A percentile compares a stretch with the other conserved stretches of the same genome.
phyloP scores from a whole-genome alignment of 2,797 vertebrate genomes.

The Sebastolobus altivelis region DNA sequence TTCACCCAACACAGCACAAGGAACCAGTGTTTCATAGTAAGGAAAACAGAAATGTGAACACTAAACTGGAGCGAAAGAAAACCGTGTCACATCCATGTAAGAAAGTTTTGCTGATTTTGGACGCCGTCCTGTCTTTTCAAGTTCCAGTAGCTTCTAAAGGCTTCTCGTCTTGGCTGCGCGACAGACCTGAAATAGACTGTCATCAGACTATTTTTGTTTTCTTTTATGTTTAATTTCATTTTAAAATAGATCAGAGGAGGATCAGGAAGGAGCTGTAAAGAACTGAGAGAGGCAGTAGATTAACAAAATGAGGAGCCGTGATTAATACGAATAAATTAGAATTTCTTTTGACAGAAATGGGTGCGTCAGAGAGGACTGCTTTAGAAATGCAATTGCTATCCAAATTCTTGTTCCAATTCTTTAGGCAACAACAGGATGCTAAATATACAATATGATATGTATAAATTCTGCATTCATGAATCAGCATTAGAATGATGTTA shows the following conservation, averaged over 20 bases:
- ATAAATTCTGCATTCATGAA: neutral
- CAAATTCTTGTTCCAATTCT: neutral
- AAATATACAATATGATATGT: neutral
- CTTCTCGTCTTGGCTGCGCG: conserved; percentile 28
- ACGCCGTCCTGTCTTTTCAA: neutral
- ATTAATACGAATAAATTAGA: conserved; percentile 15
- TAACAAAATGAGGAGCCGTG: neutral
- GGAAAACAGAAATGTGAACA: conserved; percentile 1
- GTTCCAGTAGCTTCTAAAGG: conserved; percentile 27
- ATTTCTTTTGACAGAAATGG: neutral
- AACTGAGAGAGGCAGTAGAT: neutral
- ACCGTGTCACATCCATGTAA: neutral
- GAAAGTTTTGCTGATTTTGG: conserved; percentile 12
- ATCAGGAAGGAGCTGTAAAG: conserved; percentile 14
- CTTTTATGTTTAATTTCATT: conserved; percentile 48
- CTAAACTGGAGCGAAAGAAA: neutral
- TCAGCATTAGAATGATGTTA: neutral
- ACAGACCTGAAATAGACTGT: conserved; percentile 25
- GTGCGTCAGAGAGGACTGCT: neutral
- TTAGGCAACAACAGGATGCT: neutral
- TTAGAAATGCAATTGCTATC: neutral
- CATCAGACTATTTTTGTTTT: conserved; percentile 34
- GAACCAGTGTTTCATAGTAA: neutral
- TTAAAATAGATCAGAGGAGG: conserved; percentile 44
- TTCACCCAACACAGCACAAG: neutral